Evolutionary conservation across 1,140 invertebrate genomes (phyloP).

Genomic region (Metaphire vulgaris): DNA sequence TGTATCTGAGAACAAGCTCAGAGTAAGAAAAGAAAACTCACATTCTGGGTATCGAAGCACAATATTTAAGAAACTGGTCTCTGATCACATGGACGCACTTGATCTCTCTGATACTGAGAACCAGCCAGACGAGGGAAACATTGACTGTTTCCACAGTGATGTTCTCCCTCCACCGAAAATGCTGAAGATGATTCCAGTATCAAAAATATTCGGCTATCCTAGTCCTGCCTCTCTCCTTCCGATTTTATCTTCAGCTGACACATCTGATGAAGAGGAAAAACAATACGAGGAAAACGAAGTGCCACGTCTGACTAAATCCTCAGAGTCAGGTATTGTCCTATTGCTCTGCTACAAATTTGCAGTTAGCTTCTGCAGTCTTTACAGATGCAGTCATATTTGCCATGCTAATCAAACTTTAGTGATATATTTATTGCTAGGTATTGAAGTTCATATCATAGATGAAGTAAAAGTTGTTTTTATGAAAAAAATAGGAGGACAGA

Average conservation of each 20-base stretch:
- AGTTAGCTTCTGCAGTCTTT: too few species aligned
- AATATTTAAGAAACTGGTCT: neutral
- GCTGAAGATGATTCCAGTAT: conserved; percentile 9
- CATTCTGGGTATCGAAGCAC: neutral
- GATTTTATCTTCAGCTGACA: neutral
- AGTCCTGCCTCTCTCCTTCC: conserved; percentile 15
- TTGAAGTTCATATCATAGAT: too few species aligned
- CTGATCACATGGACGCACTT: neutral
- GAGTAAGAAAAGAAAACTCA: neutral
- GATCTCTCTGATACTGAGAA: neutral
- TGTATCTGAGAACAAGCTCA: neutral
- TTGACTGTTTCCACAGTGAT: neutral
- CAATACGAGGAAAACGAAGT: neutral
- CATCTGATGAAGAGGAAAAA: neutral
- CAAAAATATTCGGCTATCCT: neutral
- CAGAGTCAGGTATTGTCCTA: neutral
- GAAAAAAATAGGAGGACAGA: too few species aligned
- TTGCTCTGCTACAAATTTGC: too few species aligned
- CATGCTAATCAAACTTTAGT: too few species aligned
- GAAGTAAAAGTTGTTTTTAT: too few species aligned
- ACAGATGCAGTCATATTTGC: too few species aligned
- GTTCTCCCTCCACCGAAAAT: conserved; percentile 4
- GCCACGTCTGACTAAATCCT: neutral
- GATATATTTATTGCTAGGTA: too few species aligned
- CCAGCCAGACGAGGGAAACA: neutral